These are phyloP conservation scores for Pipra filicauda DNA, from an alignment of 2,113 vertebrate species.

Conservation along the genomic window DNA sequence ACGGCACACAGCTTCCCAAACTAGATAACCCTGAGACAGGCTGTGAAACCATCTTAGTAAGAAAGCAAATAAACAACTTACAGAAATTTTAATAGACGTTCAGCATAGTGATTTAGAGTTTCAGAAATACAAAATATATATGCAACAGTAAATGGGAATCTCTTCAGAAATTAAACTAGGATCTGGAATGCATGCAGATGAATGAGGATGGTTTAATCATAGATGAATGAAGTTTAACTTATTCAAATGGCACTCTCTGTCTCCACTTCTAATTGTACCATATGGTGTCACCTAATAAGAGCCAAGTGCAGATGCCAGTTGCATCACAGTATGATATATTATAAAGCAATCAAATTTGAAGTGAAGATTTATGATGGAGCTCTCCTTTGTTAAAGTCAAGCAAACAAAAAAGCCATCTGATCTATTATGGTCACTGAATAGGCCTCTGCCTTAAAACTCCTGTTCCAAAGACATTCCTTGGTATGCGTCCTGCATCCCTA, in stretches of 20 bases:
- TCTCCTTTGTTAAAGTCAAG: conserved; percentile 16
- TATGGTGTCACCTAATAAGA: conserved; percentile 46
- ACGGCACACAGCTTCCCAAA: background rate
- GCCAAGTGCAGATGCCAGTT: conserved; percentile 50
- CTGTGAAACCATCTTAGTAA: background rate
- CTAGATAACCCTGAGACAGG: background rate
- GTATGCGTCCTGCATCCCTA: fast-evolving
- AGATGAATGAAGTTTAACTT: conserved; percentile 20
- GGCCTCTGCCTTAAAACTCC: background rate
- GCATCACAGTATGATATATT: conserved; percentile 43
- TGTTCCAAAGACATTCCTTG: background rate
- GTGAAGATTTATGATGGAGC: conserved; percentile 52
- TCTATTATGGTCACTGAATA: background rate
- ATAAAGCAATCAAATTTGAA: conserved; percentile 50
- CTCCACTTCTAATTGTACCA: conserved; percentile 33
- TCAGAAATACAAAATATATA: background rate
- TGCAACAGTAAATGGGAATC: background rate
- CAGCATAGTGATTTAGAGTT: background rate
- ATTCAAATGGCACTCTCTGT: conserved; percentile 3
- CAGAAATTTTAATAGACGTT: background rate
- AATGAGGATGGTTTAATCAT: background rate
- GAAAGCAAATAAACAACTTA: background rate
- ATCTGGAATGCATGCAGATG: background rate
- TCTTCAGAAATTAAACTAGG: background rate
- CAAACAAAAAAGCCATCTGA: conserved; percentile 41